Evolutionary conservation across 2,888 invertebrate species (phyloP).

Genomic region (Apeira syringaria): DNA sequence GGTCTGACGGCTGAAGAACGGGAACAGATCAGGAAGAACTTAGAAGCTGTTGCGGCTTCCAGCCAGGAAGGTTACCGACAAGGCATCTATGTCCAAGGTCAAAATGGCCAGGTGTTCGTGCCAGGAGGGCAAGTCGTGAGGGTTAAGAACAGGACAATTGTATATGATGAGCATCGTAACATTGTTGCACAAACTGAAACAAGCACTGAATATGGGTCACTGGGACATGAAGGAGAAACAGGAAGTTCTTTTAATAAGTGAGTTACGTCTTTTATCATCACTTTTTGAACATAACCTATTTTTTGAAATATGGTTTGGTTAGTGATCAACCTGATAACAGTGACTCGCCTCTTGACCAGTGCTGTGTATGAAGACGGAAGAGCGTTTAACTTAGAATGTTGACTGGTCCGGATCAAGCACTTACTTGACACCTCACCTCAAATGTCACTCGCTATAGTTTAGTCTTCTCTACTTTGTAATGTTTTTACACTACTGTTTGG

Average conservation of each 20-base stretch:
- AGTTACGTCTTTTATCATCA: too few species aligned
- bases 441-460: too few species aligned
- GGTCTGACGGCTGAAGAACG: conserved; percentile 57
- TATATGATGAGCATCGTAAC: conserved; percentile 69
- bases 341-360: too few species aligned
- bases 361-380: too few species aligned
- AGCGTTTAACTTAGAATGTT: too few species aligned
- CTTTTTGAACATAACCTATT: too few species aligned
- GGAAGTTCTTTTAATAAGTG: conserved; percentile 74
- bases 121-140: conserved; percentile 52
- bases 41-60: conserved; percentile 42
- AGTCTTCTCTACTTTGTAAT: too few species aligned
- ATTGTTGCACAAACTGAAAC: conserved; percentile 75
- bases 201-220: conserved; percentile 75
- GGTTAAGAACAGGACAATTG: conserved; percentile 58
- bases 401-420: too few species aligned
- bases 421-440: too few species aligned
- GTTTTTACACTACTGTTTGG: too few species aligned
- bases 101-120: conserved; percentile 30
- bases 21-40: conserved; percentile 53
- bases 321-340: too few species aligned
- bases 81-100: not conserved
- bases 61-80: conserved; percentile 24
- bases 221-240: conserved; percentile 72
- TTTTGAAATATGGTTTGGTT: too few species aligned